A percentile compares a stretch with the other conserved stretches of the same genome.
These are phyloP conservation scores for Parotia lawesii DNA, from an alignment of 2,113 vertebrate genomes.

Conservation along the genomic window DNA sequence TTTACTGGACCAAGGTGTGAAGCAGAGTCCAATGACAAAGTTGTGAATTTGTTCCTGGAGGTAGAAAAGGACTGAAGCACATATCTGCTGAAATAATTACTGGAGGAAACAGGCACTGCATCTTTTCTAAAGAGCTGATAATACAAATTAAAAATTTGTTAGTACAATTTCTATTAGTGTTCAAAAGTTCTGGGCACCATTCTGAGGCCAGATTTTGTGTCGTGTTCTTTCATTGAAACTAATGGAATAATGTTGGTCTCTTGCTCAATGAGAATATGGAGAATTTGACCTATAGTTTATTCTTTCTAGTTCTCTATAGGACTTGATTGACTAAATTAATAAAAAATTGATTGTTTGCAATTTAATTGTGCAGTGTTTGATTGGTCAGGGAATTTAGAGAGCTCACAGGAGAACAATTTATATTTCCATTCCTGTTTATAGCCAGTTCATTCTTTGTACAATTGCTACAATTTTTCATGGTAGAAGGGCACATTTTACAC, in stretches of 20 bases:
- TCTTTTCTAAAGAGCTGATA: neutral
- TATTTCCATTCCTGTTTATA: neutral
- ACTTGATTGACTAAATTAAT: neutral
- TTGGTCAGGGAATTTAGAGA: neutral
- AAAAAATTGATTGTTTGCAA: neutral
- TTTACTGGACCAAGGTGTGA: neutral
- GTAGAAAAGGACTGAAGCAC: neutral
- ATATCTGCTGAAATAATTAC: neutral
- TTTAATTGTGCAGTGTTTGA: neutral
- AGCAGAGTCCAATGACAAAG: neutral
- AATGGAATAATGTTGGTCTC: neutral
- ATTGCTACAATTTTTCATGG: neutral
- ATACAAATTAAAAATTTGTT: neutral
- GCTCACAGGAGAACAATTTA: neutral
- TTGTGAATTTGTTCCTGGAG: neutral
- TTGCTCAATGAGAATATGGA: neutral
- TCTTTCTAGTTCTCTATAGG: neutral
- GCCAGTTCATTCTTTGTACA: neutral
- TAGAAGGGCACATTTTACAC: neutral
- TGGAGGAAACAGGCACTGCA: neutral
- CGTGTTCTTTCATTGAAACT: neutral
- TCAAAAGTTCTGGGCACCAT: neutral
- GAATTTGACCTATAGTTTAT: neutral
- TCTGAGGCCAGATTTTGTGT: neutral
- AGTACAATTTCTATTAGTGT: neutral